Conservation (phyloP, 1,140 invertebrate genomes). For the Prorops nasuta region DNA sequence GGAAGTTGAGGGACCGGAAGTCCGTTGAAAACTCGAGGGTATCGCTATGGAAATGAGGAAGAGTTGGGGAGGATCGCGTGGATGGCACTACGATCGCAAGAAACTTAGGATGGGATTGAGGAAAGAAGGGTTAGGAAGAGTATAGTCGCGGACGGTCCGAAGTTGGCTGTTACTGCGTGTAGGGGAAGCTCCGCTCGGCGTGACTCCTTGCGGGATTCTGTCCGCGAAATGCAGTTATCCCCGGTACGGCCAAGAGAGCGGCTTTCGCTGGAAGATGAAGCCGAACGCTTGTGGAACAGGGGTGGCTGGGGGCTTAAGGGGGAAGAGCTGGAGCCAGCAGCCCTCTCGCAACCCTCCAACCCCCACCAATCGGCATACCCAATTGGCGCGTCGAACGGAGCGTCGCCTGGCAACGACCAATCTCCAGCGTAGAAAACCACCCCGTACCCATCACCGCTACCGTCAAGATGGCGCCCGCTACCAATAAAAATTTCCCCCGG, state of each 20-base stretch:
- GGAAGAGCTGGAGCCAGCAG: conserved; percentile 22
- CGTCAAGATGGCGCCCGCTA: conserved; percentile 43
- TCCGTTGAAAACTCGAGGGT: too few relatives aligned
- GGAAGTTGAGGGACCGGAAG: too few relatives aligned
- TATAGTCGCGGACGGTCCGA: too few relatives aligned
- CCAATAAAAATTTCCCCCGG: conserved; percentile 55
- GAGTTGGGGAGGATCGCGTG: too few relatives aligned
- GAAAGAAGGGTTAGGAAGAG: too few relatives aligned
- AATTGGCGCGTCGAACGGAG: conserved; percentile 34
- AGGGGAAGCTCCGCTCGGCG: conserved; percentile 50
- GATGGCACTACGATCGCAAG: too few relatives aligned
- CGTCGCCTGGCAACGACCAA: conserved; percentile 48
- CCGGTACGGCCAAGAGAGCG: background rate
- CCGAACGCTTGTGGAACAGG: too few relatives aligned
- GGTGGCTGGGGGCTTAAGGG: background rate
- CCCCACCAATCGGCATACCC: conserved; percentile 7
- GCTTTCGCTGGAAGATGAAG: background rate
- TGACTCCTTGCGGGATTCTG: conserved; percentile 57
- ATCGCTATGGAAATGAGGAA: too few relatives aligned
- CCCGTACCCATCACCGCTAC: conserved; percentile 11
- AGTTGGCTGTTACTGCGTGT: too few relatives aligned
- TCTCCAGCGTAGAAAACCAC: conserved; percentile 17
- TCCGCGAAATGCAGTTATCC: conserved; percentile 56
- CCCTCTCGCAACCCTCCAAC: conserved; percentile 1
- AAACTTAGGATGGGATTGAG: too few relatives aligned